Percentiles rank a stretch among this genome's conserved stretches.
These are phyloP conservation scores for Tamias sibiricus DNA, from an alignment of 2,113 vertebrate species.

Conservation along the genomic window DNA sequence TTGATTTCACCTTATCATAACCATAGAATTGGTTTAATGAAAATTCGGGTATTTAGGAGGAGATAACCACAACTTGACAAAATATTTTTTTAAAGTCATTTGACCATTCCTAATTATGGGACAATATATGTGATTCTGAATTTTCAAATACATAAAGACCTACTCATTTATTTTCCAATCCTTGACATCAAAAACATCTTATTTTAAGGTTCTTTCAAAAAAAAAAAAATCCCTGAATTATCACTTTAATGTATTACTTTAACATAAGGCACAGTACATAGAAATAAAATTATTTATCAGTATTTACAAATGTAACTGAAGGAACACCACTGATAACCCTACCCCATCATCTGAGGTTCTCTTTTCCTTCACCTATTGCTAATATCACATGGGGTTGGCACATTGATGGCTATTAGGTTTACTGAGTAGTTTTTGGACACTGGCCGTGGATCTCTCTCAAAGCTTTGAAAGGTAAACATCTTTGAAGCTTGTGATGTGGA, in stretches of 20 bases:
- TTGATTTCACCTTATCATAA: neutral
- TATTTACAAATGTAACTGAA: conserved; percentile 1
- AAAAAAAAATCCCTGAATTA: neutral
- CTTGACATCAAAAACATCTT: neutral
- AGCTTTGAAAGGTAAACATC: conserved; percentile 23
- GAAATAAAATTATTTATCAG: neutral
- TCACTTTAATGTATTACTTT: conserved; percentile 34
- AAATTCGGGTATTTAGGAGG: neutral
- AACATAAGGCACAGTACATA: neutral
- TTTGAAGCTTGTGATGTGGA: conserved; percentile 51
- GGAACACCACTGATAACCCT: neutral
- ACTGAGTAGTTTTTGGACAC: neutral
- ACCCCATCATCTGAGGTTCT: too few relatives aligned
- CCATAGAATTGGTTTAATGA: neutral
- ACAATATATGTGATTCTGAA: conserved; percentile 12
- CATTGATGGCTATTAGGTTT: neutral
- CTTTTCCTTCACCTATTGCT: neutral
- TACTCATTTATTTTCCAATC: conserved; percentile 4
- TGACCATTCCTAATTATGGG: neutral
- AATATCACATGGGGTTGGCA: neutral
- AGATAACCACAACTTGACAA: conserved; percentile 6
- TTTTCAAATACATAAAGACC: conserved; percentile 50
- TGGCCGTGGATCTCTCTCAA: neutral
- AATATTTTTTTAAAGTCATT: conserved; percentile 9
- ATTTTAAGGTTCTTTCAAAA: conserved; percentile 48